Evolutionary conservation across 2,113 vertebrate species (phyloP), one percentile per base, ranked within the genome.

Genomic region (Pimephales promelas): DNA sequence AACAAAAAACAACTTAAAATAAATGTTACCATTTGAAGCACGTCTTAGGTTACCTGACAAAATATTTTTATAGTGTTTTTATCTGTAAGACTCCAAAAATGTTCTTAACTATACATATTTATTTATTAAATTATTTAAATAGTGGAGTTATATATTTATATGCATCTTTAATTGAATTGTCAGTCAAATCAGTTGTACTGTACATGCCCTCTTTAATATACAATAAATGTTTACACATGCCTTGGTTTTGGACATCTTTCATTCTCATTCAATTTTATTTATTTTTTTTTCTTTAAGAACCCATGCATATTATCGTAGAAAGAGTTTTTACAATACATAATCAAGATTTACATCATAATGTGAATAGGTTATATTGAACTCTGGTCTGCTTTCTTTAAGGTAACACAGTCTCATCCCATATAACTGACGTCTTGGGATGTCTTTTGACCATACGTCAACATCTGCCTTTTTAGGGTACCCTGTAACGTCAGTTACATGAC

Each of bases 141-240:
- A n/a, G 34, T 68, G 9, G 36, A 72, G 81, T 61, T 66, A 1
- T 88, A 68, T 89, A 87, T 92, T 88, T 92, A 87, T 89, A 88
- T 90, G 16, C 36, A 54, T 79, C 49, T 68, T 73, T 82, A 56
- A 56, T 72, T 84, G 73, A 68, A 59, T 75, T 47, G 43, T 81
- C 54, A 56, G 43, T 68, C 18, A 2, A 79, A 79, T 83, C 20
- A 20, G 83, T 85, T 85, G 86, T 79, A 87, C 22, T 85, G 86
- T 79, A 87, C 22, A 76, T 68, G 20, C 10, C n/a, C 34, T 75
- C 43, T 73, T 47, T 56, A 71, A 77, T 31, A 22, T 84, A 90
- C 62, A 94, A 93, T 93, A 94, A 93, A 94, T 92, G 86, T 92
- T 92, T 92, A 89, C 89, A 90, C 26, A 52, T 80, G 61, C 61